Evolutionary conservation across 1,140 invertebrate genomes (phyloP), one percentile per base, ranked within the genome.

Genomic region (Asbolus verrucosus): DNA sequence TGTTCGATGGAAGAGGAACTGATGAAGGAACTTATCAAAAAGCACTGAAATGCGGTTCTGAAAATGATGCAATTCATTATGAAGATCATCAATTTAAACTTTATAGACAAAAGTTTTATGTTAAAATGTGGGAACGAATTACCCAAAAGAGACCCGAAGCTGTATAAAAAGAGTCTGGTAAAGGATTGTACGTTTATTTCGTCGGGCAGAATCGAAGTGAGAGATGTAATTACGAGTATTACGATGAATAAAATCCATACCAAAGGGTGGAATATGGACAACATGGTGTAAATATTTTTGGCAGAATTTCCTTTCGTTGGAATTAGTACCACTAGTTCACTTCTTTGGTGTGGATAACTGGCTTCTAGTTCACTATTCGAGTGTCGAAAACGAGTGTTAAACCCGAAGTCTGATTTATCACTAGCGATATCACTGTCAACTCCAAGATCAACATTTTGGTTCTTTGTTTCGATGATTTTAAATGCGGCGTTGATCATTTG

Each of bases 401-500:
- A 62, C 6, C 60, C n/a, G 21, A 62, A 62, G 16, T 62, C 60
- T 15, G 33, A 18, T 2, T 15, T 62, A 16, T 18, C 21, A 62
- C 33, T 62, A 1, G 2, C 1, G 8, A 62, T 18, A 18, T 38
- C 30, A n/a, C 36, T 6, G 30, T 14, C 9, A 2, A 31, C 14
- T 38, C 30, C 33, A 27, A 27, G 24, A 27, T 8, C 24, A 3
- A 3, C 24, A 27, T 27, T 27, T 27, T 27, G 24, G 24, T 4
- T n/a, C n/a, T n/a, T n/a, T 11, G 39, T 15, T 30, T 30, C n/a
- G 6, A 66, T 9, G 8, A 66, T 46, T 43, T 15, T 6, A 15
- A 27, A 66, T 9, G 63, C 46, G 8, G 63, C 63, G 33, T 66
- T 66, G n/a, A 66, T 30, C 5, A 16, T 16, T n/a, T 11, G 2